A percentile compares a stretch with the other conserved stretches of the same genome.
Conservation (phyloP, 2,888 invertebrate genomes). For the Phorcus lineatus region DNA sequence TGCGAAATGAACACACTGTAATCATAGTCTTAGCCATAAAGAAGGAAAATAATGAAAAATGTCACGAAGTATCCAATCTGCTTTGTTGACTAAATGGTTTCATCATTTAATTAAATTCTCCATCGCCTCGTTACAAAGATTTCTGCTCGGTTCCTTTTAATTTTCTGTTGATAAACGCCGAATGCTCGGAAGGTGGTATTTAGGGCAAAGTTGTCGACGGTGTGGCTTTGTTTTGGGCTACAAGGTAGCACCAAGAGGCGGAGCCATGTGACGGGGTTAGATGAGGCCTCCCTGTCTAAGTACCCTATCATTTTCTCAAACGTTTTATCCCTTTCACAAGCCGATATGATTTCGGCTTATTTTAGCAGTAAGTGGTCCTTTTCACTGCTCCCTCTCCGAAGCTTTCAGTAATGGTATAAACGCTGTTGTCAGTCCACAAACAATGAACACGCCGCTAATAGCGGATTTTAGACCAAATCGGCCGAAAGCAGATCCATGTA, state of each 20-base stretch:
- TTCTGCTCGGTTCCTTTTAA: background rate
- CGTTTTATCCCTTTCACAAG: slow-evolving; percentile 10
- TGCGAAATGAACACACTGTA: no score
- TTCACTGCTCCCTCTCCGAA: background rate
- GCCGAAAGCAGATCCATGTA: slow-evolving; percentile 7
- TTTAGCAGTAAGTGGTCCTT: slow-evolving; percentile 13
- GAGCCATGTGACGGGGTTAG: background rate
- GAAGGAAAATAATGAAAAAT: background rate
- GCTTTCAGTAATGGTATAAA: background rate
- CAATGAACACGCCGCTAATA: slow-evolving; percentile 1
- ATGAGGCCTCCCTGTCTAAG: slow-evolving; percentile 10
- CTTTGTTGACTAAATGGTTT: slow-evolving; percentile 5
- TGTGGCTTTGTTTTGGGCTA: background rate
- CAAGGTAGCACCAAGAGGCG: background rate
- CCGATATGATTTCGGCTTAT: slow-evolving; percentile 8
- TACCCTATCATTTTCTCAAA: slow-evolving; percentile 15
- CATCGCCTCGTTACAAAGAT: background rate
- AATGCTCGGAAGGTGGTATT: background rate
- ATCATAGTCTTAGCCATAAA: no score
- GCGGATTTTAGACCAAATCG: slow-evolving; percentile 4
- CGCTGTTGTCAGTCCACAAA: background rate
- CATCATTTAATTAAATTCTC: slow-evolving; percentile 11
- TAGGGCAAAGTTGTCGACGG: background rate
- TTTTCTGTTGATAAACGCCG: background rate
- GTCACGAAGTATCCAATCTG: background rate